These are phyloP conservation scores for Trichomalopsis sarcophagae DNA, from an alignment of 1,140 invertebrate species.

Conservation along the genomic window DNA sequence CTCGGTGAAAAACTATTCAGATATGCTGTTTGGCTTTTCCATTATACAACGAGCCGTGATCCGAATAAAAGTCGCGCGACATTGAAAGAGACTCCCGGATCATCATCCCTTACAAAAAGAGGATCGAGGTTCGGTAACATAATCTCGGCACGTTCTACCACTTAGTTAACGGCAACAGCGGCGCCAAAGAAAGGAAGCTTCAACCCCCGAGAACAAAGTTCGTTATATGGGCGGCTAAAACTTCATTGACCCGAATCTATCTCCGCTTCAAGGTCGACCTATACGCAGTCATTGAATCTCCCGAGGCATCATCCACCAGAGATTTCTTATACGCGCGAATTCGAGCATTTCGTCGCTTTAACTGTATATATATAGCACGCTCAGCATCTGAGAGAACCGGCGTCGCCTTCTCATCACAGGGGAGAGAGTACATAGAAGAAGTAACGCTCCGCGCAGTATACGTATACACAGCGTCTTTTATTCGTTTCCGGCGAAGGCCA, in stretches of 20 bases:
- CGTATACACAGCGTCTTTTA: background rate
- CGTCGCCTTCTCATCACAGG: background rate
- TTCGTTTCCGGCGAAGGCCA: conserved; percentile 19
- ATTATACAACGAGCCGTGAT: too few relatives aligned
- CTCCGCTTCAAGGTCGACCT: conserved; percentile 2
- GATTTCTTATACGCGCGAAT: too few relatives aligned
- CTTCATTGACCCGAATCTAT: conserved; percentile 13
- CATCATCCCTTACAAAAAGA: background rate
- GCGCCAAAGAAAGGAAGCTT: background rate
- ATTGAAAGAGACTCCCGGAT: background rate
- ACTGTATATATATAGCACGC: too few relatives aligned
- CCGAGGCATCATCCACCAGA: too few relatives aligned
- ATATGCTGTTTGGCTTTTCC: too few relatives aligned
- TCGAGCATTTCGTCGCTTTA: too few relatives aligned
- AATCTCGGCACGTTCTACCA: background rate
- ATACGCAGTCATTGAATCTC: conserved; percentile 8
- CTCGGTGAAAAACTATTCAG: too few relatives aligned
- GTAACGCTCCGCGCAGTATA: too few relatives aligned
- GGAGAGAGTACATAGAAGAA: background rate
- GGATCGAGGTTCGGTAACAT: background rate
- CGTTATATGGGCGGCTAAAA: conserved; percentile 15
- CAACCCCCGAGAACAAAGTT: background rate
- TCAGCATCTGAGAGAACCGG: background rate
- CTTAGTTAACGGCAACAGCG: background rate
- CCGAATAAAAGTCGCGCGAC: background rate